phyloP scores from a whole-genome alignment of 1,140 invertebrate genomes.

The Drosophila burlai region DNA sequence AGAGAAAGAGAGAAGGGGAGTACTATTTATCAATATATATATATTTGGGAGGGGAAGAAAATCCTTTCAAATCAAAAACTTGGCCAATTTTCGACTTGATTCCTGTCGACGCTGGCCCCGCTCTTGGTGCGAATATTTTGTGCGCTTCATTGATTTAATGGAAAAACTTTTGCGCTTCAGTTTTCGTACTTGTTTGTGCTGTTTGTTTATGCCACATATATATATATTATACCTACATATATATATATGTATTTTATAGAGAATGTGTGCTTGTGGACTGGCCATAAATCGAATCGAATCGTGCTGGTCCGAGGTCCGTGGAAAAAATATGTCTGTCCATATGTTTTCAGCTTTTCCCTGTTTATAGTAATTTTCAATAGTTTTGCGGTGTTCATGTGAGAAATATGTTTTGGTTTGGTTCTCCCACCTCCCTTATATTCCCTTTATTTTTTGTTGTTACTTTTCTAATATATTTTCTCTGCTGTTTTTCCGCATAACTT shows the following conservation, averaged over 20 bases:
- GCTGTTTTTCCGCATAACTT: constrained; percentile 14
- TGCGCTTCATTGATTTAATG: constrained; percentile 82
- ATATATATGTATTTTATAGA: not conserved
- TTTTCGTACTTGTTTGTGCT: constrained; percentile 46
- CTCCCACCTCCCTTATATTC: constrained; percentile 1
- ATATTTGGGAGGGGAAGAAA: not conserved
- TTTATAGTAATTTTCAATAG: constrained; percentile 80
- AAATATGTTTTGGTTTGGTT: constrained; percentile 65
- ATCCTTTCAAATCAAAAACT: constrained; percentile 51
- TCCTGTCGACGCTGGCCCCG: constrained; percentile 42
- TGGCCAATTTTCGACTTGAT: constrained; percentile 56
- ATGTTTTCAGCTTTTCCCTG: constrained; percentile 45
- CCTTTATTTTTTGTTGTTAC: constrained; percentile 1
- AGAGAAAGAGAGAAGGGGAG: not conserved
- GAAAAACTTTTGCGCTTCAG: constrained; percentile 70
- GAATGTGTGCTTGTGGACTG: constrained; percentile 1
- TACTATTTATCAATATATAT: constrained; percentile 17
- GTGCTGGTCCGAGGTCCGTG: constrained; percentile 37
- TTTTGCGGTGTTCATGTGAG: constrained; percentile 73
- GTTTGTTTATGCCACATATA: constrained; percentile 20
- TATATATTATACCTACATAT: constrained; percentile 2
- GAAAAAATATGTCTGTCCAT: constrained; percentile 57
- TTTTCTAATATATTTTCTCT: not conserved
- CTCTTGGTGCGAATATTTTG: constrained; percentile 73
- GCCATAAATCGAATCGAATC: constrained; percentile 68